phyloP scores from a whole-genome alignment of 2,888 invertebrate genomes.

The Leucania comma region DNA sequence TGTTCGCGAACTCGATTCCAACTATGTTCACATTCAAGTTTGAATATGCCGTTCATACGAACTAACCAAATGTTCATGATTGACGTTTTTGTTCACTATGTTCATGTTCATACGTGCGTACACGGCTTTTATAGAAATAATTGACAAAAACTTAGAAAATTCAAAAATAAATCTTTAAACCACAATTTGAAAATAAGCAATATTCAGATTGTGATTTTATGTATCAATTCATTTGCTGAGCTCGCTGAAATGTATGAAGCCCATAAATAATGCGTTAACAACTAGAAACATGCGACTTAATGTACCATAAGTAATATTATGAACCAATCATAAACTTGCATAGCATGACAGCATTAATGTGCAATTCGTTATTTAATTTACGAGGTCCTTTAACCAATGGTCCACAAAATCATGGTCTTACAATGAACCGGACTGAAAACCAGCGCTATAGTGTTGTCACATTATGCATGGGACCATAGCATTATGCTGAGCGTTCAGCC shows the following conservation, averaged over 20 bases:
- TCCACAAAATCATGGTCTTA: not conserved
- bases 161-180: not conserved
- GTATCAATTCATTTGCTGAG: conserved; percentile 8
- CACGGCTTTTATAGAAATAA: not conserved
- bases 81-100: too few species aligned
- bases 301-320: conserved; percentile 22
- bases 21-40: too few species aligned
- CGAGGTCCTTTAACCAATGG: not conserved
- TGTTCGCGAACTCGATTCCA: too few species aligned
- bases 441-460: too few species aligned
- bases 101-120: too few species aligned
- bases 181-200: too few species aligned
- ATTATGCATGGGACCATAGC: too few species aligned
- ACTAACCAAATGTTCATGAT: too few species aligned
- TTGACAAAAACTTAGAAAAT: not conserved
- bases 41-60: too few species aligned
- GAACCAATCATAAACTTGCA: conserved; percentile 1
- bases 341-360: not conserved
- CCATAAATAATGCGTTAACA: conserved; percentile 15
- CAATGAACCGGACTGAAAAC: not conserved
- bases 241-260: not conserved
- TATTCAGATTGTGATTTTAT: not conserved
- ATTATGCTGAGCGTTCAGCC: too few species aligned
- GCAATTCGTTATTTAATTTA: not conserved
- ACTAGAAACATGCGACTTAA: conserved; percentile 7